Conservation (phyloP, 2,113 vertebrate genomes). For the Pterophyllum scalare region DNA sequence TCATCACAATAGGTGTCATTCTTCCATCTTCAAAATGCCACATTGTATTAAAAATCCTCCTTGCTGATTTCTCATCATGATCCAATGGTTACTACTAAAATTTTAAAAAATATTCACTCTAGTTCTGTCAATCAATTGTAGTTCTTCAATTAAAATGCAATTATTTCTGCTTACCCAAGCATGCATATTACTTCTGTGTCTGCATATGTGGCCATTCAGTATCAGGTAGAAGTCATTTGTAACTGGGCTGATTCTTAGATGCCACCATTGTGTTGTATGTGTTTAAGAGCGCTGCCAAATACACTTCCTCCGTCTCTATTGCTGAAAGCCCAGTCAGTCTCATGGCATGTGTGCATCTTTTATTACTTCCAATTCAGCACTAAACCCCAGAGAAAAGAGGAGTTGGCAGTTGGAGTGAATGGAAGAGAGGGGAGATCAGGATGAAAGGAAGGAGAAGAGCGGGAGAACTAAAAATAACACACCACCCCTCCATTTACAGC, state of each 20-base stretch:
- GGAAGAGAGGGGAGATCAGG: slow-evolving; percentile 45
- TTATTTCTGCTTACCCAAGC: neutral
- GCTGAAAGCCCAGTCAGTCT: slow-evolving; percentile 51
- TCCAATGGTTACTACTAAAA: neutral
- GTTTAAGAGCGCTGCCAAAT: slow-evolving; percentile 58
- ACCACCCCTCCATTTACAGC: slow-evolving; percentile 25
- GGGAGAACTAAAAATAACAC: slow-evolving; percentile 68
- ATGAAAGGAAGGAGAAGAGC: slow-evolving; percentile 65
- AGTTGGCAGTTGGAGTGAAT: slow-evolving; percentile 53
- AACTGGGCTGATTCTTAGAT: slow-evolving; percentile 30
- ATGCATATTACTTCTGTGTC: neutral
- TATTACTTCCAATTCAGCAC: slow-evolving; percentile 61
- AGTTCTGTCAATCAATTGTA: neutral
- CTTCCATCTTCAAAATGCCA: slow-evolving; percentile 23
- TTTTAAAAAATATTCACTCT: neutral
- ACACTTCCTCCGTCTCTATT: slow-evolving; percentile 58
- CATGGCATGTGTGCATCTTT: slow-evolving; percentile 66
- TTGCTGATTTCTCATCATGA: slow-evolving; percentile 10
- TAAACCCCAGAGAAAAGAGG: slow-evolving; percentile 66
- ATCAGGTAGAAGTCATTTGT: slow-evolving; percentile 27
- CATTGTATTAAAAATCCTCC: slow-evolving; percentile 2
- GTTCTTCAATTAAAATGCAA: slow-evolving; percentile 12
- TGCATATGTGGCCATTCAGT: slow-evolving; percentile 6
- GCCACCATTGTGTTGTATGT: slow-evolving; percentile 39
- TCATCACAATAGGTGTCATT: neutral